These are phyloP conservation scores for Drosophila pseudotalamancana DNA, from an alignment of 2,888 invertebrate species.

Conservation along the genomic window DNA sequence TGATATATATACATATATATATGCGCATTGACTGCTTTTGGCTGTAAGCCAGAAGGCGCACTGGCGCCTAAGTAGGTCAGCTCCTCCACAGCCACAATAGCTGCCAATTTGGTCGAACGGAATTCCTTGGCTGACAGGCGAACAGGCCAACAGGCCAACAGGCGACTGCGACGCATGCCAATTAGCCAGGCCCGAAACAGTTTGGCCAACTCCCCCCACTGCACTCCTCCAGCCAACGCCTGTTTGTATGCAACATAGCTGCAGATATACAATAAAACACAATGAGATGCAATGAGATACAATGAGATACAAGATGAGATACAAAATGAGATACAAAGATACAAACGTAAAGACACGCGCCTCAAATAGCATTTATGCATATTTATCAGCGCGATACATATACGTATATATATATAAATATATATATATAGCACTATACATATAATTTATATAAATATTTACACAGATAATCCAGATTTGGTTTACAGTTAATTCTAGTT, in stretches of 20 bases:
- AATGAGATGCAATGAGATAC: not conserved
- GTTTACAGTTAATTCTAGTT: conserved; percentile 16
- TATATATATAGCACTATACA: not conserved
- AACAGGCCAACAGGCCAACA: conserved; percentile 44
- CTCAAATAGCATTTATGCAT: conserved; percentile 3
- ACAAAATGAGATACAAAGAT: not conserved
- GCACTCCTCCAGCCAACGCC: conserved; percentile 29
- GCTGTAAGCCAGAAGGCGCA: conserved; percentile 72
- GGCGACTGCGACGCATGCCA: conserved; percentile 61
- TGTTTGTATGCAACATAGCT: conserved; percentile 46
- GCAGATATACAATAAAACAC: not conserved
- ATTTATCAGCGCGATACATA: not conserved
- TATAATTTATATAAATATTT: not conserved
- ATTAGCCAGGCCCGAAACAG: conserved; percentile 52
- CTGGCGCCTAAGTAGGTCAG: conserved; percentile 73
- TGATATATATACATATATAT: not conserved
- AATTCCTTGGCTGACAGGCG: conserved; percentile 74
- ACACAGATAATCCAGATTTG: not conserved
- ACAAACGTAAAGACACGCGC: not conserved
- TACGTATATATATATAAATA: not conserved
- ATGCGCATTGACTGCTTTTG: conserved; percentile 64
- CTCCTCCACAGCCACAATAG: conserved; percentile 62
- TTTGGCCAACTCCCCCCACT: conserved; percentile 24
- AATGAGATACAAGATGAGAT: too few species aligned
- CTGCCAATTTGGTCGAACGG: conserved; percentile 74